Conservation (phyloP, 2,113 vertebrate species). For the Agelaius phoeniceus region DNA sequence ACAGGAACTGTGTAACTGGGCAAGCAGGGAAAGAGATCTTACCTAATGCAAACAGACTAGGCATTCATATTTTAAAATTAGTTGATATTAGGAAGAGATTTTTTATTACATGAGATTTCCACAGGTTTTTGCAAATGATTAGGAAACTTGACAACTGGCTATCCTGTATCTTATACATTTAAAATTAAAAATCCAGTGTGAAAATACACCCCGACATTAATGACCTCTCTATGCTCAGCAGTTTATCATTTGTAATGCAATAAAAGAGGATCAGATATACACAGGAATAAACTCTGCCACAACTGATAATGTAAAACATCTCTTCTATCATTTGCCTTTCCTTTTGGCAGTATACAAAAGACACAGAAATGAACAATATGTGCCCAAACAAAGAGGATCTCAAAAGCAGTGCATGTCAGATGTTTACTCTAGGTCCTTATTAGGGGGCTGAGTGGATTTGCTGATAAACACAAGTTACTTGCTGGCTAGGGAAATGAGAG, state of each 20-base stretch:
- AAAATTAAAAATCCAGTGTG: conserved; percentile 59
- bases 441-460: conserved; percentile 51
- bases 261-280: conserved; percentile 72
- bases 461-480: conserved; percentile 66
- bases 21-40: not conserved
- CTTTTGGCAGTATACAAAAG: conserved; percentile 70
- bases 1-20: not conserved
- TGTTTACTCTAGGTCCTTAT: conserved; percentile 70
- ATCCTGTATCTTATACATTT: conserved; percentile 29
- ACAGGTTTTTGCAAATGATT: not conserved
- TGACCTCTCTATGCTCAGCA: conserved; percentile 21
- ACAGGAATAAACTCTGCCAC: conserved; percentile 68
- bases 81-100: not conserved
- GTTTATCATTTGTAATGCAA: conserved; percentile 57
- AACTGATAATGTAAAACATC: conserved; percentile 71
- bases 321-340: conserved; percentile 71
- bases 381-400: conserved; percentile 72
- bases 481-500: not conserved
- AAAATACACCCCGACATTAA: conserved; percentile 24
- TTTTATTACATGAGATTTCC: not conserved
- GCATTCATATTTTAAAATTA: not conserved
- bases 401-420: conserved; percentile 64
- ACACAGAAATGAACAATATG: conserved; percentile 73
- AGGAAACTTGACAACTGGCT: not conserved
- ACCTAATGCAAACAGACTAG: not conserved